Evolutionary conservation across 2,797 vertebrate genomes (phyloP).

Genomic region (Gallinago stenura): DNA sequence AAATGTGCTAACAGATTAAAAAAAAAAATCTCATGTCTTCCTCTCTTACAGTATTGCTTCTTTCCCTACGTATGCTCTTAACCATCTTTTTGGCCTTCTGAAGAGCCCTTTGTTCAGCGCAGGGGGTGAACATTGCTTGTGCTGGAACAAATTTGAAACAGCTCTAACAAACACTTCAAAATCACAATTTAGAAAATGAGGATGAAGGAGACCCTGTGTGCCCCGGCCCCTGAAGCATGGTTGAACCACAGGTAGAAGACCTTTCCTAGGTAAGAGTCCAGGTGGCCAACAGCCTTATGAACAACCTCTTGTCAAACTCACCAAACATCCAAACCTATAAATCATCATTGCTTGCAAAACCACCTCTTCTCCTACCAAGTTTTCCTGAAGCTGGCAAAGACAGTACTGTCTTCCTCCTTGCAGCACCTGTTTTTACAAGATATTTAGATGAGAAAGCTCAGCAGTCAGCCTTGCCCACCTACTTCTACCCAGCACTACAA

Average conservation of each 20-base stretch:
- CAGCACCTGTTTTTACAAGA: background rate
- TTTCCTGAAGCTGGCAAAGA: background rate
- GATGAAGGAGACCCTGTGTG: background rate
- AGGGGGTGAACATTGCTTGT: rapidly evolving
- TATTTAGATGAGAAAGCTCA: background rate
- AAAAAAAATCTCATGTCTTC: background rate
- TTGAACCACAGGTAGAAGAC: background rate
- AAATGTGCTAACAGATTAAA: background rate
- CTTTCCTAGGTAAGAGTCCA: background rate
- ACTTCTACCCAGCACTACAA: background rate
- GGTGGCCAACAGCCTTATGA: background rate
- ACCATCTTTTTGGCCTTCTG: background rate
- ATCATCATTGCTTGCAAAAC: rapidly evolving
- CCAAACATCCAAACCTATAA: background rate
- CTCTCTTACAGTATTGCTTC: background rate
- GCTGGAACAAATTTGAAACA: background rate
- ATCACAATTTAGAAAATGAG: background rate
- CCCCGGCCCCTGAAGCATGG: background rate
- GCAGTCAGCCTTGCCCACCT: background rate
- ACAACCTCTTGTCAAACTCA: too few species aligned
- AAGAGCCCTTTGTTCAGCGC: background rate
- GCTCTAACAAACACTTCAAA: rapidly evolving
- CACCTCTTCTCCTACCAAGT: background rate
- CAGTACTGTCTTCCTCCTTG: background rate
- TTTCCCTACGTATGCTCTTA: background rate